phyloP scores from a whole-genome alignment of 2,797 vertebrate genomes.

The Distichodus sexfasciatus region DNA sequence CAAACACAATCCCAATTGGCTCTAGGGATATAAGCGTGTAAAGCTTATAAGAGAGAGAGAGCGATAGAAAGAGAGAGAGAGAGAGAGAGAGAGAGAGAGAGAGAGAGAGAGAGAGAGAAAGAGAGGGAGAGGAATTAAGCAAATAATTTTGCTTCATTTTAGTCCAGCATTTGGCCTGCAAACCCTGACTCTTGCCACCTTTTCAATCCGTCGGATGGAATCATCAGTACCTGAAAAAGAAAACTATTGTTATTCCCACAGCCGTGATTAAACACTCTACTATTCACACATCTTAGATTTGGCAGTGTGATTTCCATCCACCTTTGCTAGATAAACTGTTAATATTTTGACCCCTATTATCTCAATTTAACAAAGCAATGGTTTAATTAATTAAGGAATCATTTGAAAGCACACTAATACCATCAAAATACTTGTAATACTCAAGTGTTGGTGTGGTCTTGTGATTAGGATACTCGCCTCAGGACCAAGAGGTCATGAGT shows the following conservation, averaged over 20 bases:
- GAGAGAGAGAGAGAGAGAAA: constrained; percentile 8
- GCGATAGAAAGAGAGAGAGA: not conserved
- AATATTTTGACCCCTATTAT: too few species aligned
- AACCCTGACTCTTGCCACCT: constrained; percentile 1
- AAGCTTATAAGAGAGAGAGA: constrained; percentile 10
- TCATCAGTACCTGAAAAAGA: constrained; percentile 68
- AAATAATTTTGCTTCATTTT: constrained; percentile 48
- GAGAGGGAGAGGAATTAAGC: constrained; percentile 33
- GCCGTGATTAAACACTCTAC: not conserved
- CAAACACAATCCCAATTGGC: constrained; percentile 16
- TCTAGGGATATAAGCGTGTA: constrained; percentile 16
- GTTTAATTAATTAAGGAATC: not conserved
- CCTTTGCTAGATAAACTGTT: too few species aligned
- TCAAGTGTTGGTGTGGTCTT: too few species aligned
- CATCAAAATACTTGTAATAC: too few species aligned
- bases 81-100: not conserved
- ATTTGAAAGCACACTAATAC: too few species aligned
- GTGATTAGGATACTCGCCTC: too few species aligned
- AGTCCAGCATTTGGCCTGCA: not conserved
- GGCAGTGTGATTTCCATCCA: not conserved
- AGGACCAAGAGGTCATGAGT: too few species aligned
- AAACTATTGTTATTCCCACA: not conserved
- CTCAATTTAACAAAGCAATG: too few species aligned
- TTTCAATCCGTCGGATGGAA: constrained; percentile 34
- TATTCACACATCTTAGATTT: not conserved